Evolutionary conservation across 2,888 invertebrate genomes (phyloP).

Genomic region (Muschampia staudingeri): DNA sequence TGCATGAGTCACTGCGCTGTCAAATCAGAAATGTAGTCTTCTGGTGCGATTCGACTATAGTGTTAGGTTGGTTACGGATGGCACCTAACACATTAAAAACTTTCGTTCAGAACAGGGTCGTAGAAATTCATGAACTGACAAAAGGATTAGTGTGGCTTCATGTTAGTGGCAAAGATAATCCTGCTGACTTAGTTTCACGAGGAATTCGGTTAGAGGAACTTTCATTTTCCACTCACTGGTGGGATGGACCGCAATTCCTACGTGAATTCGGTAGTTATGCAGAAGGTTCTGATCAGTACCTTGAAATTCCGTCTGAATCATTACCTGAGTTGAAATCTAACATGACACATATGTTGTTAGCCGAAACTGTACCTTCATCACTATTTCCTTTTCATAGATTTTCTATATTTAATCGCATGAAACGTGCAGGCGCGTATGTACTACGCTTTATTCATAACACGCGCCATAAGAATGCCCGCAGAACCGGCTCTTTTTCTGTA

Average conservation of each 20-base stretch:
- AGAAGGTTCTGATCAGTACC: background rate
- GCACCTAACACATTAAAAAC: slow-evolving; percentile 23
- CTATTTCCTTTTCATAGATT: slow-evolving; percentile 34
- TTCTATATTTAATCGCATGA: slow-evolving; percentile 33
- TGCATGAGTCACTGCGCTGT: slow-evolving; percentile 39
- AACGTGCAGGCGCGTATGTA: slow-evolving; percentile 20
- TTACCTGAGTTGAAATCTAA: background rate
- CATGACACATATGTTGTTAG: background rate
- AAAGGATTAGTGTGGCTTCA: slow-evolving; percentile 49
- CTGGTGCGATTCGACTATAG: slow-evolving; percentile 23
- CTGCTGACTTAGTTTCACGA: slow-evolving; percentile 44
- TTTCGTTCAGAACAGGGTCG: slow-evolving; percentile 18
- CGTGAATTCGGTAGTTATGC: background rate
- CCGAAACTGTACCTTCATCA: background rate
- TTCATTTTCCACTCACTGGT: background rate
- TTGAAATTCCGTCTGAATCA: background rate
- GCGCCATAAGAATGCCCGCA: background rate
- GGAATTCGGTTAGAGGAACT: slow-evolving; percentile 25
- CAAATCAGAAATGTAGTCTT: slow-evolving; percentile 1
- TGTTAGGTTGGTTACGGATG: slow-evolving; percentile 24
- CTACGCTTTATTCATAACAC: slow-evolving; percentile 27
- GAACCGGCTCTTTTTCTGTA: background rate
- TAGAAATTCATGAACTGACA: slow-evolving; percentile 29
- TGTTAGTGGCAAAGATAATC: slow-evolving; percentile 36
- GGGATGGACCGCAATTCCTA: slow-evolving; percentile 4